Percentiles rank a stretch among this genome's conserved stretches.
Conservation (phyloP, 2,888 invertebrate species). For the Habrosyne pyritoides region DNA sequence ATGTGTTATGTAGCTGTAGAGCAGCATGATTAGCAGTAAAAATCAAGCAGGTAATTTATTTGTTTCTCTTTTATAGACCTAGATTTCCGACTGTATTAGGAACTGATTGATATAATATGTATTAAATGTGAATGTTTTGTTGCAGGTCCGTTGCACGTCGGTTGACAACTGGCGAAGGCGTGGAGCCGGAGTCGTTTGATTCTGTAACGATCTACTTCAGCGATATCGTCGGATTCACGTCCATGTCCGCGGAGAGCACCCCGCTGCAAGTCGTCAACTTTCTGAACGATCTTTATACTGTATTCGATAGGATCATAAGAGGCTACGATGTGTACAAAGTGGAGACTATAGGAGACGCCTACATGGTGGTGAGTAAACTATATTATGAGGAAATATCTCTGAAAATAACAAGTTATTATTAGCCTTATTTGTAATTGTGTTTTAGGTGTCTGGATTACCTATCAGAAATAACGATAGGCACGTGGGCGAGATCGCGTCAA, state of each 20-base stretch:
- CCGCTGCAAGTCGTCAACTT: slow-evolving; percentile 98
- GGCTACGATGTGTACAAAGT: slow-evolving; percentile 99
- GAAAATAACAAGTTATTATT: background rate
- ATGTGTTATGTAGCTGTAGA: background rate
- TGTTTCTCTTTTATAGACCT: slow-evolving; percentile 5
- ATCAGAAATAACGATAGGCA: slow-evolving; percentile 93
- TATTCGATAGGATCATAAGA: slow-evolving; percentile 97
- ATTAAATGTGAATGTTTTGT: slow-evolving; percentile 34
- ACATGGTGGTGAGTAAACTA: slow-evolving; percentile 84
- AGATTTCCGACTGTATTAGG: background rate
- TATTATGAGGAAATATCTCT: background rate
- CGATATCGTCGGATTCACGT: slow-evolving; percentile 98
- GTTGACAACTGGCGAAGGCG: slow-evolving; percentile 93
- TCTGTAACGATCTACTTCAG: slow-evolving; percentile 98
- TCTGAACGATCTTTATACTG: slow-evolving; percentile 98
- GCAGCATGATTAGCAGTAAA: background rate
- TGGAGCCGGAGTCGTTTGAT: slow-evolving; percentile 96
- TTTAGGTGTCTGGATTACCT: slow-evolving; percentile 93
- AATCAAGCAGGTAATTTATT: slow-evolving; percentile 9
- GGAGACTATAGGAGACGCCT: slow-evolving; percentile 94
- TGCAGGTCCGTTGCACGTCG: slow-evolving; percentile 93
- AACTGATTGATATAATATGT: background rate
- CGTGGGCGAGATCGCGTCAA: slow-evolving; percentile 96
- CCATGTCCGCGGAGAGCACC: slow-evolving; percentile 97
- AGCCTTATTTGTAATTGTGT: slow-evolving; percentile 12